Evolutionary conservation across 2,797 vertebrate genomes (phyloP), one percentile per base, ranked within the genome.

Genomic region (Pseudochirops cupreus): DNA sequence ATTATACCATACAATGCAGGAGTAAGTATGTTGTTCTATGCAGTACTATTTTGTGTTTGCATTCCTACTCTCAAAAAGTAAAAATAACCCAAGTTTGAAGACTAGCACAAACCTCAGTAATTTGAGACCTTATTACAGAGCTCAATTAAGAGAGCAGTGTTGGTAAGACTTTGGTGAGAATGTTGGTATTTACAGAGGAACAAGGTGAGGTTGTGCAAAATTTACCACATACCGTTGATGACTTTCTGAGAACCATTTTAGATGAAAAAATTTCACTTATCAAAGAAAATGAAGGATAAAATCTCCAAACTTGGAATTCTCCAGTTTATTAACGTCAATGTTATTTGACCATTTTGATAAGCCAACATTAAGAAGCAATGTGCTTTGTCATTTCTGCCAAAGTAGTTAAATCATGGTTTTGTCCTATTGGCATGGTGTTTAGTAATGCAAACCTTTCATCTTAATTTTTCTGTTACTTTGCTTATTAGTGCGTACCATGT

Each of bases 191-290:
- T 96, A 74, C 96, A 96, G 93, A 97, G 82, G 39, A 59, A 28
- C 90, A 93, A 91, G 56, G 95, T 96, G 95, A 94, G 56, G 96
- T 94, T 97, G 91, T 94, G 87, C 95, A 91, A 92, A 95, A 92
- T 67, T 91, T 93, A 91, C 55, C 56, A n/a, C 92, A 50, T 5
- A 82, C 57, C 94, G 3, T 26, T 90, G 10, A 62, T 95, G 56
- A 91, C 55, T 93, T 91, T 95, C 92, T 82, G 54, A 91, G 93
- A 97, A 94, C 6, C 7, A 52, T 16, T 96, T 95, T 95, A 92
- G 39, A 39, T 97, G 93, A 46, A 87, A 94, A 91, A 4, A 0
- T 82, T 82, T 46, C 1, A 82, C 29, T 0, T 92, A 12, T 54
- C 55, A 9, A 94, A 29, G 55, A 92, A 6, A 53, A 67, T 58